Percentiles rank a stretch among this genome's conserved stretches.
phyloP scores from a whole-genome alignment of 2,888 invertebrate genomes.

The Alloscopus bannaensis region DNA sequence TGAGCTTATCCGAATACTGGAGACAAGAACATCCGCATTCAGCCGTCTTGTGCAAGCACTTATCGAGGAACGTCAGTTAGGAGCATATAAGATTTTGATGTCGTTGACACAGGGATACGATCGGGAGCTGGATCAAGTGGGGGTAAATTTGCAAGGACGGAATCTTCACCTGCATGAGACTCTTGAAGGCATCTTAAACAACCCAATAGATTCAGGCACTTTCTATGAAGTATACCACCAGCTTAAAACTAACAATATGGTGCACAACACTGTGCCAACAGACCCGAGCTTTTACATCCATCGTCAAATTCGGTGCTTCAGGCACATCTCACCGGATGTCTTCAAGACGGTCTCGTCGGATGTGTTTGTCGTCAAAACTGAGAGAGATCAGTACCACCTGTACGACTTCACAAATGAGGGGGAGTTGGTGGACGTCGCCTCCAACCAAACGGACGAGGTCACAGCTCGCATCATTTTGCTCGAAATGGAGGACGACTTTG shows the following conservation, averaged over 20 bases:
- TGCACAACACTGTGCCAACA: background rate
- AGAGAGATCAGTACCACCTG: background rate
- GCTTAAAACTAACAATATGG: background rate
- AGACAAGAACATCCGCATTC: background rate
- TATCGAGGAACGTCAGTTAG: background rate
- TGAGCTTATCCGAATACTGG: too few relatives aligned
- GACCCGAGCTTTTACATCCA: background rate
- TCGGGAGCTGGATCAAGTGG: background rate
- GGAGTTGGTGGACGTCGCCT: background rate
- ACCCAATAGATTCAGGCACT: too few relatives aligned
- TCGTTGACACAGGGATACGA: background rate
- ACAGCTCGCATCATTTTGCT: background rate
- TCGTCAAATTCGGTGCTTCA: background rate
- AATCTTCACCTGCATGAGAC: background rate
- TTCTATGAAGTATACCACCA: background rate
- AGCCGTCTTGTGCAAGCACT: background rate
- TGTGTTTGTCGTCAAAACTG: constrained; percentile 6
- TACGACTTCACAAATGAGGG: too few relatives aligned
- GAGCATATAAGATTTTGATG: background rate
- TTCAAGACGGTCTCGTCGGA: background rate
- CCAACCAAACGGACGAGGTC: background rate
- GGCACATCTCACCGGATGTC: background rate
- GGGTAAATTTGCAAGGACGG: background rate
- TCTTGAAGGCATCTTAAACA: background rate
- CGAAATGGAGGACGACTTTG: background rate